These are phyloP conservation scores for Phalangium opilio DNA, from an alignment of 2,888 invertebrate genomes.

Conservation along the genomic window DNA sequence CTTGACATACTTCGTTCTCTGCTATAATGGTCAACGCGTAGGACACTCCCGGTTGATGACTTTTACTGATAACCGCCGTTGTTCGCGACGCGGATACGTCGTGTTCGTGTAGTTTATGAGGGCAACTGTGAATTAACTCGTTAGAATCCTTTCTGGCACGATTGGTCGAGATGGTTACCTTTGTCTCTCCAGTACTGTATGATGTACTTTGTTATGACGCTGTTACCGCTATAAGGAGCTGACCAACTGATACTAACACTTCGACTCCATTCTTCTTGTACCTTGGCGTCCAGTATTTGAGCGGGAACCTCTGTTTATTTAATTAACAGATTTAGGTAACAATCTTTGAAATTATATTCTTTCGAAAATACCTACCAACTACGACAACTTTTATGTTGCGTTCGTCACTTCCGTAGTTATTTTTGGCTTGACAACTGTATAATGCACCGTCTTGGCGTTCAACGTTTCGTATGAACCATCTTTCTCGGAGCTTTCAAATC, in stretches of 20 bases:
- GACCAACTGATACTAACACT: slow-evolving; percentile 21
- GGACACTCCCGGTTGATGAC: slow-evolving; percentile 19
- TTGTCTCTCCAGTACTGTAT: slow-evolving; percentile 22
- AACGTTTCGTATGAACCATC: slow-evolving; percentile 19
- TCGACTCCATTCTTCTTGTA: slow-evolving; percentile 21
- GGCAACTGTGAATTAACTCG: slow-evolving; percentile 6
- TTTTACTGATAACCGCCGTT: slow-evolving; percentile 16
- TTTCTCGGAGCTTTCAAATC: slow-evolving; percentile 18
- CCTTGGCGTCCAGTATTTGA: slow-evolving; percentile 18
- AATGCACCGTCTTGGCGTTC: slow-evolving; percentile 20
- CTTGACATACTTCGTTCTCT: slow-evolving; percentile 22
- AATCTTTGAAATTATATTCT: not conserved
- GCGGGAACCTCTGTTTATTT: slow-evolving; percentile 19
- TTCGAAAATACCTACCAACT: slow-evolving; percentile 13
- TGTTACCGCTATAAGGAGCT: slow-evolving; percentile 20
- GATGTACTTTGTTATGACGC: slow-evolving; percentile 18
- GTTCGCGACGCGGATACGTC: slow-evolving; percentile 12
- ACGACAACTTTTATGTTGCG: slow-evolving; percentile 19
- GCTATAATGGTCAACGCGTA: slow-evolving; percentile 21
- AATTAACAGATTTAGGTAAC: not conserved
- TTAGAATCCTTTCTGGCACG: not conserved
- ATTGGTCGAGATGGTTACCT: slow-evolving; percentile 4
- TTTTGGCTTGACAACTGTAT: slow-evolving; percentile 20
- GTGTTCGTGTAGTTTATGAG: slow-evolving; percentile 14
- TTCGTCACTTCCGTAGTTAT: slow-evolving; percentile 20